Evolutionary conservation across 1,140 invertebrate genomes (phyloP).

Genomic region (Trichonephila inaurata): DNA sequence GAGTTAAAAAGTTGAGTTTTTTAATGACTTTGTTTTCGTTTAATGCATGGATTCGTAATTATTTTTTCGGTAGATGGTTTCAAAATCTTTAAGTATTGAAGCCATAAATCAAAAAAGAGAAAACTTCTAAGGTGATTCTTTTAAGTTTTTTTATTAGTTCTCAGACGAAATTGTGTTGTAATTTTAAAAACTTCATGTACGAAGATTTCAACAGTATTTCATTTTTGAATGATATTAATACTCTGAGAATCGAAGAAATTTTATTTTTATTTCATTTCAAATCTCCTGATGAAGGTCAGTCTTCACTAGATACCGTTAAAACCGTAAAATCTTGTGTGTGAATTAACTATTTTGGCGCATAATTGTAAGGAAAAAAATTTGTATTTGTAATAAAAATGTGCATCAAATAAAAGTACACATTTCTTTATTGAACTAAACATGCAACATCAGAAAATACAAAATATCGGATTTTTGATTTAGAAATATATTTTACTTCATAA

Average conservation of each 20-base stretch:
- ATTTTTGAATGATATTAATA: not conserved
- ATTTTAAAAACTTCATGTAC: not conserved
- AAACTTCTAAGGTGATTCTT: conserved; percentile 3
- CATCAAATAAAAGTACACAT: too few species aligned
- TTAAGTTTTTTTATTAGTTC: not conserved
- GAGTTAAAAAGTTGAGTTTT: not conserved
- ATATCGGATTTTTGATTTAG: too few species aligned
- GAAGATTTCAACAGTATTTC: not conserved
- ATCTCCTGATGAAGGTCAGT: not conserved
- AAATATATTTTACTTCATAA: too few species aligned
- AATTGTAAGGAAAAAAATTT: too few species aligned
- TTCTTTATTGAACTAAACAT: too few species aligned
- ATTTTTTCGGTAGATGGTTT: not conserved
- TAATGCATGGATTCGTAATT: conserved; percentile 11
- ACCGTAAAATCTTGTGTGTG: too few species aligned
- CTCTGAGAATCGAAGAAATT: not conserved
- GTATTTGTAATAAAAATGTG: too few species aligned
- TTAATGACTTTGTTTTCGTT: conserved; percentile 62
- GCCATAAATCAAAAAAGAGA: conserved; percentile 18
- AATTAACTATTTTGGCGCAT: too few species aligned
- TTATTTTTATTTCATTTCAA: not conserved
- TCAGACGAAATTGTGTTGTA: not conserved
- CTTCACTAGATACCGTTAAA: too few species aligned
- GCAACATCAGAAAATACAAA: too few species aligned
- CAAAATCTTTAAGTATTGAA: conserved; percentile 4